Evolutionary conservation across 2,888 invertebrate genomes (phyloP).

Genomic region (Clistopyga incitator): DNA sequence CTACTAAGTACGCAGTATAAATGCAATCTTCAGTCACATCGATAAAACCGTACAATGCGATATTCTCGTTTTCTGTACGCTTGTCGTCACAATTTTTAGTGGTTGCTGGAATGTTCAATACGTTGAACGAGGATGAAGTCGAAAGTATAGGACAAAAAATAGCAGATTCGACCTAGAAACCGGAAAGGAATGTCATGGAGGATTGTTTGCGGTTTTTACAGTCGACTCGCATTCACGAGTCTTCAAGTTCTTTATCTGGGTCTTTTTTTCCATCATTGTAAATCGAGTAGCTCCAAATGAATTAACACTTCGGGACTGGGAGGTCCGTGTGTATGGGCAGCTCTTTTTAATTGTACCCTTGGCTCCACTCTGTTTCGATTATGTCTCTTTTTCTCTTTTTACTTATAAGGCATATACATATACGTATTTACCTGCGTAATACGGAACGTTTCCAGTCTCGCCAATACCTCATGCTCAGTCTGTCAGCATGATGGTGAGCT

Average conservation of each 20-base stretch:
- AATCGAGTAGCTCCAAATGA: constrained; percentile 19
- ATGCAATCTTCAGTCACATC: constrained; percentile 2
- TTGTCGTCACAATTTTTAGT: neutral
- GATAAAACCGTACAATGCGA: neutral
- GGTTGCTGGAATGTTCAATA: too few relatives aligned
- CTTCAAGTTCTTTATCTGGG: constrained; percentile 8
- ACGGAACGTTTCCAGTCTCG: neutral
- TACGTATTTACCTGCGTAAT: neutral
- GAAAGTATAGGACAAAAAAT: constrained; percentile 63
- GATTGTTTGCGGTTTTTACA: constrained; percentile 34
- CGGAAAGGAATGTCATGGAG: constrained; percentile 13
- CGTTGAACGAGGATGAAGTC: constrained; percentile 54
- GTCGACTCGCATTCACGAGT: constrained; percentile 18
- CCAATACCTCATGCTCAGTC: neutral
- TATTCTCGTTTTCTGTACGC: constrained; percentile 9
- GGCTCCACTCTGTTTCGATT: constrained; percentile 14
- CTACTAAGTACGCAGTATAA: neutral
- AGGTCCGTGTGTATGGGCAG: neutral
- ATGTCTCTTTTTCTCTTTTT: neutral
- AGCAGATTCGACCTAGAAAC: constrained; percentile 61
- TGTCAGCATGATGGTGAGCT: constrained; percentile 1
- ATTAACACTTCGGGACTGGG: constrained; percentile 26
- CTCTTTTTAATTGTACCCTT: neutral
- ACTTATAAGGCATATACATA: neutral
- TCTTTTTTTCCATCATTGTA: constrained; percentile 24